These are phyloP conservation scores for Lagopus leucura DNA, from an alignment of 2,113 vertebrate species.

Conservation along the genomic window DNA sequence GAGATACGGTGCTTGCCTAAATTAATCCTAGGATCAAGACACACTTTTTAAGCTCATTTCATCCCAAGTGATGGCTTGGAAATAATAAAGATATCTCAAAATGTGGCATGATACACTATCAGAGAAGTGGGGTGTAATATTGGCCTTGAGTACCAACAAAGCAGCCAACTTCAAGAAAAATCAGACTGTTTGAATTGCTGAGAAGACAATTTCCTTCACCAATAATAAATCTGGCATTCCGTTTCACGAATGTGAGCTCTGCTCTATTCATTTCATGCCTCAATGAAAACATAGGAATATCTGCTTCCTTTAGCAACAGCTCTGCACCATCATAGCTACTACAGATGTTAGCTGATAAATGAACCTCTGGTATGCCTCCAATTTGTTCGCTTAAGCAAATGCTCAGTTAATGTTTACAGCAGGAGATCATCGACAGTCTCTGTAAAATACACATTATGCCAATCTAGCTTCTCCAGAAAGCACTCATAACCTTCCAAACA, in stretches of 20 bases:
- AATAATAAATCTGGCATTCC: background rate
- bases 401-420: background rate
- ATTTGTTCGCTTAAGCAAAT: background rate
- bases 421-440: background rate
- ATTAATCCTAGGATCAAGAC: background rate
- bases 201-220: background rate
- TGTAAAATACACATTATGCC: background rate
- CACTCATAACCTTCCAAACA: background rate
- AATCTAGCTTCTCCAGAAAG: background rate
- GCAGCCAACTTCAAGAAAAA: background rate
- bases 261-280: background rate
- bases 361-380: background rate
- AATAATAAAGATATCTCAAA: background rate
- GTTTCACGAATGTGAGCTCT: background rate
- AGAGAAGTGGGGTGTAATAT: background rate
- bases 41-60: background rate
- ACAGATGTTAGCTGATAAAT: background rate
- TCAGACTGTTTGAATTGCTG: background rate
- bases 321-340: background rate
- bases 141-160: background rate
- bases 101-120: background rate
- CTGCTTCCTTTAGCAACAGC: background rate
- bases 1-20: background rate
- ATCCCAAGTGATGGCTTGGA: background rate
- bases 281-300: background rate